These are phyloP conservation scores for Xerus rutilus DNA, from an alignment of 2,797 vertebrate species.

Conservation along the genomic window DNA sequence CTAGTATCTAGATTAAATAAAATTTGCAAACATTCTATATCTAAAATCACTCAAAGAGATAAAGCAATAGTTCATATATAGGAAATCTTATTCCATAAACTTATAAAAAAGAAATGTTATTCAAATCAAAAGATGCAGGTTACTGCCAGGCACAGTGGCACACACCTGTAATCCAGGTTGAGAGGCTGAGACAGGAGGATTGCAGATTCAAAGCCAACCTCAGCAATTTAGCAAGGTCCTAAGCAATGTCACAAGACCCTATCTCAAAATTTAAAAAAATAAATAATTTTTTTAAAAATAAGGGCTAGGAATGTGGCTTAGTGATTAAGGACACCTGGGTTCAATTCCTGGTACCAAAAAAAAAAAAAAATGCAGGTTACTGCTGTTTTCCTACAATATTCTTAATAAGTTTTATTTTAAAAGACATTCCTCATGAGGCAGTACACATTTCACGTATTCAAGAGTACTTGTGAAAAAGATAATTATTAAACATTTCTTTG, in stretches of 20 bases:
- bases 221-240: too few species aligned
- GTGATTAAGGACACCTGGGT: too few species aligned
- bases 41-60: constrained; percentile 30
- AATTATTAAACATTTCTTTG: constrained; percentile 72
- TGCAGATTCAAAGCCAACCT: too few species aligned
- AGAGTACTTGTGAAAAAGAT: constrained; percentile 18
- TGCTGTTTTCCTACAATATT: constrained; percentile 31
- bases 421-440: constrained; percentile 66
- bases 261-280: too few species aligned
- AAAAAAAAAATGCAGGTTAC: constrained; percentile 50
- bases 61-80: constrained; percentile 43
- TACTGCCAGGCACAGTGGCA: not conserved
- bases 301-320: too few species aligned
- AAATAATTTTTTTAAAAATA: too few species aligned
- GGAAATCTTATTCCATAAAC: not conserved
- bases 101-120: constrained; percentile 14
- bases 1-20: constrained; percentile 58
- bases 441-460: constrained; percentile 73
- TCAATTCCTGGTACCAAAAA: too few species aligned
- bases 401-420: constrained; percentile 77
- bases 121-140: constrained; percentile 52
- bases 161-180: too few species aligned
- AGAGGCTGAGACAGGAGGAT: too few species aligned
- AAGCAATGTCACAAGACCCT: too few species aligned
- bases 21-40: constrained; percentile 62